Evolutionary conservation across 2,888 invertebrate genomes (phyloP), one percentile per base, ranked within the genome.

Genomic region (Thymelicus acteon): DNA sequence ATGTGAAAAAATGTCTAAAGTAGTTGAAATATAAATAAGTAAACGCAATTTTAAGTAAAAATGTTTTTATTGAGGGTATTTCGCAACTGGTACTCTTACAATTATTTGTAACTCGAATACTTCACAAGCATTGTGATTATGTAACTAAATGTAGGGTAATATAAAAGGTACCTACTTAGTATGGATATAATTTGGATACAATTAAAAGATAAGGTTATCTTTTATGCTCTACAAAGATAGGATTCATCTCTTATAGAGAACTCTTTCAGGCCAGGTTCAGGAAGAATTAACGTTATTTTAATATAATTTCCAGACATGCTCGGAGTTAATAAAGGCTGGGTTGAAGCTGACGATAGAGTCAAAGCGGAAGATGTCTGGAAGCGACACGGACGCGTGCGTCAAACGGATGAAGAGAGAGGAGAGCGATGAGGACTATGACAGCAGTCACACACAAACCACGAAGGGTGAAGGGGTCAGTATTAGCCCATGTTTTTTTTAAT

Each of bases 291-390:
- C 10, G n/a, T 52, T 19, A 12, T 54, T 54, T 54, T 54, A 10
- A 12, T 5, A 12, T n/a, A 12, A 6, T 76, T 90, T 88, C 77
- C 96, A 97, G 95, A 98, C 97, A 78, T 96, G 97, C 91, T 97
- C 98, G 83, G 97, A 97, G 91, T 95, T 98, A 79, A 98, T 98
- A 91, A 98, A 98, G 93, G 98, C 95, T 90, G 97, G 98, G 76
- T 95, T 98, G 87, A 98, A 98, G 94, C 94, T 98, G 84, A 97
- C 98, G 84, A 97, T 98, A 86, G 97, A 98, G 92, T 97, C 97
- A 79, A 98, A 98, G 88, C 95, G 98, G 85, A 96, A 97, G 90
- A 95, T 95, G 87, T 96, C 96, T 69, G 96, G 96, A 81, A 95
- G 95, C 82, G 96, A 93, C 81, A 91, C 92, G 6, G 91, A 91